Evolutionary conservation across 2,113 vertebrate species (phyloP), one percentile per base, ranked within the genome.

Genomic region (Excalfactoria chinensis): DNA sequence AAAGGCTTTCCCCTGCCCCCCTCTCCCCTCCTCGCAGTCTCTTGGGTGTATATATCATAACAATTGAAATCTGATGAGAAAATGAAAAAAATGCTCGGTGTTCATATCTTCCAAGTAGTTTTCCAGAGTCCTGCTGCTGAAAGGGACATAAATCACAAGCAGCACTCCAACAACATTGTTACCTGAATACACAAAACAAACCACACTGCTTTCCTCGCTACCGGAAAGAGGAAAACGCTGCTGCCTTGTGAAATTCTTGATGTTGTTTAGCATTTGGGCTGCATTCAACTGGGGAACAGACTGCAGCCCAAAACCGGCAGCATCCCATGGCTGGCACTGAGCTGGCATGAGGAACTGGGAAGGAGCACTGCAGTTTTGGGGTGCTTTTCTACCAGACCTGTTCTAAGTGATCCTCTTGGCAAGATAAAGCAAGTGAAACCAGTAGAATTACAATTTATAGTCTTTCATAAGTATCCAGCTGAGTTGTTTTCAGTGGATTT

Each of bases 21-120:
- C 55, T 46, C 3, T 66, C 71, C 68, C 41, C 72, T 79, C 58
- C 76, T 51, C 0, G 0, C 51, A 6, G 81, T 77, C 96, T 92
- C 97, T 69, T 25, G 69, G 84, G 96, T 88, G 94, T 55, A 91
- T 97, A 97, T 95, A 97, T 97, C 94, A 95, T 94, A 86, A 95
- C 95, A 96, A 97, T 88, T 84, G 94, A 93, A 93, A 95, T 88
- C 95, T 94, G 97, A 97, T 95, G 97, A 97, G 98, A 97, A 97
- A 97, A 97, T 93, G 95, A 97, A 96, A 92, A 92, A 97, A 97
- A 91, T 79, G 85, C 51, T 69, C 60, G 74, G 64, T 83, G 91
- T 82, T 76, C 73, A 91, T 93, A 88, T 90, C 90, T 86, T 85
- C 94, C 97, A 94, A 97, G 95, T 89, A 74, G 89, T 98, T 98